phyloP scores from a whole-genome alignment of 2,797 vertebrate genomes.

The Eospalax fontanierii region DNA sequence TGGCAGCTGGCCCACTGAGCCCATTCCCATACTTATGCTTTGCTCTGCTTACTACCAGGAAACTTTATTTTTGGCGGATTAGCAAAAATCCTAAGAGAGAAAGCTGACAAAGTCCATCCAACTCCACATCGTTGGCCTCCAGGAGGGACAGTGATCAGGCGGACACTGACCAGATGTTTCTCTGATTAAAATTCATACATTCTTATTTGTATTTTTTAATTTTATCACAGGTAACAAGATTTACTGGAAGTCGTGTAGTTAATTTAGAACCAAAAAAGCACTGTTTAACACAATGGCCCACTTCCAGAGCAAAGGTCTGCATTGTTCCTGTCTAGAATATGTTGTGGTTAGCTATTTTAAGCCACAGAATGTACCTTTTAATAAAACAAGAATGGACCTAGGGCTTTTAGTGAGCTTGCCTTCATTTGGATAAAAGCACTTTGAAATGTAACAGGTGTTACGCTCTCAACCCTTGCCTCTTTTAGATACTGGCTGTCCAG shows the following conservation, averaged over 20 bases:
- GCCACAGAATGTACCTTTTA: constrained; percentile 46
- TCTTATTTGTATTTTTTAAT: not conserved
- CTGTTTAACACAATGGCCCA: not conserved
- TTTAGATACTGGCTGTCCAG: not conserved
- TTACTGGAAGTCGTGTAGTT: not conserved
- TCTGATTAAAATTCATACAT: constrained; percentile 35
- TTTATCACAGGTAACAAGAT: not conserved
- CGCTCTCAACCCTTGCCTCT: not conserved
- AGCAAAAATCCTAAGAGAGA: not conserved
- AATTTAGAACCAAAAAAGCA: constrained; percentile 11
- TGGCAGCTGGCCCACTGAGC: not conserved
- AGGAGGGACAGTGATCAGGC: not conserved
- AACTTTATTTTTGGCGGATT: not conserved
- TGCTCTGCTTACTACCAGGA: not conserved
- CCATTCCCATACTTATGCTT: not conserved
- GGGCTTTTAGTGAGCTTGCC: constrained; percentile 45
- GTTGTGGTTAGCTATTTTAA: constrained; percentile 64
- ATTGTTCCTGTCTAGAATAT: constrained; percentile 44
- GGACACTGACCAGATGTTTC: not conserved
- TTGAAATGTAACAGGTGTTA: not conserved
- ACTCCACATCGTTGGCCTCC: not conserved
- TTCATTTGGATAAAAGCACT: constrained; percentile 62
- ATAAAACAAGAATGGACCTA: constrained; percentile 53
- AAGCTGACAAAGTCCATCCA: not conserved
- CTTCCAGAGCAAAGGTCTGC: constrained; percentile 25